Percentiles rank a stretch among this genome's conserved stretches.
These are phyloP conservation scores for Baronia brevicornis DNA, from an alignment of 2,888 invertebrate genomes.

Conservation along the genomic window DNA sequence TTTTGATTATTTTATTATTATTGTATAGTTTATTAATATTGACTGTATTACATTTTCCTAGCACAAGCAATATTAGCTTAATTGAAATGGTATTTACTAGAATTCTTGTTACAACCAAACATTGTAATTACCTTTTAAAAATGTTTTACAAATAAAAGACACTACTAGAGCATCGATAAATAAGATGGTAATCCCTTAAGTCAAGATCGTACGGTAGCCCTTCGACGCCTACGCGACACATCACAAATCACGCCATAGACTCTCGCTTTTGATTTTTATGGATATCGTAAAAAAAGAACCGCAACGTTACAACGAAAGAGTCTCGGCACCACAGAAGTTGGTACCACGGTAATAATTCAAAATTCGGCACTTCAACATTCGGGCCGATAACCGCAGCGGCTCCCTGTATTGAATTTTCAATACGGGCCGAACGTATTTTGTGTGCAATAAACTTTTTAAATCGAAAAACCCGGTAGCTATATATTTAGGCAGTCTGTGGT, in stretches of 20 bases:
- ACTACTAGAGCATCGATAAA: constrained; percentile 7
- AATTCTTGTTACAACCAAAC: too few species aligned
- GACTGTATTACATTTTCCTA: too few species aligned
- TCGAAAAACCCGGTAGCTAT: constrained; percentile 23
- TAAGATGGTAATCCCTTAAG: constrained; percentile 12
- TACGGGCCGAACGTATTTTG: constrained; percentile 46
- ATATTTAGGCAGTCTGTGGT: constrained; percentile 27
- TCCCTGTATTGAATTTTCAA: constrained; percentile 46
- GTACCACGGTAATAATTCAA: constrained; percentile 8
- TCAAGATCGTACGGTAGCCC: constrained; percentile 39
- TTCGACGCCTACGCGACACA: constrained; percentile 47
- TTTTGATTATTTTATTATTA: too few species aligned
- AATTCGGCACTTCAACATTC: constrained; percentile 3
- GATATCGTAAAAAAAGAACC: constrained; percentile 42
- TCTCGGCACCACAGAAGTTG: constrained; percentile 7
- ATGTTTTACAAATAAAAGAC: too few species aligned
- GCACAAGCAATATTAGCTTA: too few species aligned
- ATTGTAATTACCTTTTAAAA: too few species aligned
- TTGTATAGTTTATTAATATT: too few species aligned
- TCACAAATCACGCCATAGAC: constrained; percentile 58
- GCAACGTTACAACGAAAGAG: constrained; percentile 22
- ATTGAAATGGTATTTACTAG: too few species aligned
- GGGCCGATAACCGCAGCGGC: constrained; percentile 36
- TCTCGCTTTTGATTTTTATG: constrained; percentile 53
- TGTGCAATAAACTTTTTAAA: constrained; percentile 22